phyloP scores from a whole-genome alignment of 2,888 invertebrate species.

The Dicyrtomina minuta region DNA sequence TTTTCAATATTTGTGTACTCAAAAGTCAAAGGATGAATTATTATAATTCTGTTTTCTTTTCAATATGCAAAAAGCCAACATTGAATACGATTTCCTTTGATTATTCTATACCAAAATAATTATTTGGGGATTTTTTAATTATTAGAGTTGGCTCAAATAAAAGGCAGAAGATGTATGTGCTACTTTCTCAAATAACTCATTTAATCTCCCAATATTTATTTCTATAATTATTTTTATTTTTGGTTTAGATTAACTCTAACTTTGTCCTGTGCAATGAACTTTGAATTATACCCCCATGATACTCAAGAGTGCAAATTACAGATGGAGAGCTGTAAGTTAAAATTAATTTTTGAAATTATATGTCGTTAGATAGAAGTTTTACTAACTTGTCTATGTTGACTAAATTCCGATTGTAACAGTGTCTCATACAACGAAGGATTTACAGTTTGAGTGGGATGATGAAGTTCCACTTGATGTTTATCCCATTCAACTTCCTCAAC shows the following conservation, averaged over 20 bases:
- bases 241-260: constrained; percentile 75
- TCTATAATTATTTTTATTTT: no score
- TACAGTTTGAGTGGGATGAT: constrained; percentile 91
- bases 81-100: background rate
- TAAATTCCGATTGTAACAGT: constrained; percentile 62
- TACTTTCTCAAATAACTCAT: no score
- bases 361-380: constrained; percentile 33
- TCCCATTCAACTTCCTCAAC: constrained; percentile 85
- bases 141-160: no score
- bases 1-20: no score
- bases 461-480: constrained; percentile 84
- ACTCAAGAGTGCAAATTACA: constrained; percentile 91
- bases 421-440: constrained; percentile 89
- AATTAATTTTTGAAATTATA: background rate
- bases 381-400: background rate
- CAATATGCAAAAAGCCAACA: background rate
- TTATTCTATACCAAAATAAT: background rate
- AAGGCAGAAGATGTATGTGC: no score
- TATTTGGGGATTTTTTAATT: background rate
- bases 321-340: constrained; percentile 87
- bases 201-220: no score
- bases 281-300: constrained; percentile 90
- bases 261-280: constrained; percentile 91
- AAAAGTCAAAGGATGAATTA: no score
- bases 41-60: background rate